phyloP scores from a whole-genome alignment of 2,888 invertebrate genomes.

The Zonitis immaculata region DNA sequence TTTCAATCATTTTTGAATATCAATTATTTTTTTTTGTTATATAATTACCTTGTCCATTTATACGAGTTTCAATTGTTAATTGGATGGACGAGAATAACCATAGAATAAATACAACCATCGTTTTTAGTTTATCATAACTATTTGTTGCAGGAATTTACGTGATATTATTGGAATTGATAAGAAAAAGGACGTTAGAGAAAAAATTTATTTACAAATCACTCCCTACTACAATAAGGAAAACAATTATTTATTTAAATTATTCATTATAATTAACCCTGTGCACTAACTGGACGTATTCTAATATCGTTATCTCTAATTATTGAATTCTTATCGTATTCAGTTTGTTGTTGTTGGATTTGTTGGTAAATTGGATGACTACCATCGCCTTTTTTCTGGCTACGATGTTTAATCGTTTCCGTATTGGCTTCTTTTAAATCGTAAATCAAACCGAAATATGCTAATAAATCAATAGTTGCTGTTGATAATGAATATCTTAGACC shows the following conservation, averaged over 20 bases:
- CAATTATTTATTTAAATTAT: no score
- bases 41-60: not conserved
- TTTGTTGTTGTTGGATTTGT: no score
- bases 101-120: no score
- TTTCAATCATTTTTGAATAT: not conserved
- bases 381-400: constrained; percentile 61
- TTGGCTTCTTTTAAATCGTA: constrained; percentile 57
- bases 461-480: constrained; percentile 58
- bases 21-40: not conserved
- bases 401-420: constrained; percentile 51
- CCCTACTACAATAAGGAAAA: not conserved
- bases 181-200: not conserved
- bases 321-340: not conserved
- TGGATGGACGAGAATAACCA: no score
- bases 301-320: not conserved
- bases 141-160: no score
- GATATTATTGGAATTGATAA: not conserved
- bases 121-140: no score
- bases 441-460: constrained; percentile 57
- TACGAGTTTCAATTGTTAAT: not conserved
- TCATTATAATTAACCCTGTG: not conserved
- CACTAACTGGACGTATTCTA: not conserved
- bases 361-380: constrained; percentile 44
- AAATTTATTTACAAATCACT: not conserved
- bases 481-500: constrained; percentile 57